phyloP scores from a whole-genome alignment of 2,797 vertebrate species.

The Alfaro cultratus region DNA sequence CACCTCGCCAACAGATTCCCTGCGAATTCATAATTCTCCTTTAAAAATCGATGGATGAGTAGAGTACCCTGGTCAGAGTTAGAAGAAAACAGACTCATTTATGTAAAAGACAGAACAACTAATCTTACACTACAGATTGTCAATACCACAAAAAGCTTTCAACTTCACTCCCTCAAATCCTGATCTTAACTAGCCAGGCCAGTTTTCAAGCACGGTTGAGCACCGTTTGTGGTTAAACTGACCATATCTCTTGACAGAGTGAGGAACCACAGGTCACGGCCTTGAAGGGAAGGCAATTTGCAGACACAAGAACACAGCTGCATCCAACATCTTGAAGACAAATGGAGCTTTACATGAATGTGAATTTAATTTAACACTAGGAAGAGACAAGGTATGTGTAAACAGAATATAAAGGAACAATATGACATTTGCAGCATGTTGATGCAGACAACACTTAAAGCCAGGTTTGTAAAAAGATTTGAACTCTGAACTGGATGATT shows the following conservation, averaged over 20 bases:
- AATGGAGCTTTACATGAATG: neutral
- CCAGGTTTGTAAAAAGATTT: neutral
- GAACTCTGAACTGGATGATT: neutral
- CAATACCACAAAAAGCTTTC: neutral
- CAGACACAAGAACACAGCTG: neutral
- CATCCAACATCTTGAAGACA: constrained; percentile 6
- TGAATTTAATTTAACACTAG: neutral
- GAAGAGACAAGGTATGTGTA: neutral
- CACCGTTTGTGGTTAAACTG: neutral
- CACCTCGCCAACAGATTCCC: neutral
- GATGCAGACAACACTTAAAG: neutral
- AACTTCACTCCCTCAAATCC: neutral
- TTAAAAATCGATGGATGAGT: constrained; percentile 14
- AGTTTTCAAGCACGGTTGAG: constrained; percentile 4
- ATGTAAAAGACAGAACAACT: constrained; percentile 6
- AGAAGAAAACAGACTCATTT: neutral
- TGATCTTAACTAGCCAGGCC: constrained; percentile 11
- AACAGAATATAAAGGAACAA: neutral
- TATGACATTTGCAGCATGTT: neutral
- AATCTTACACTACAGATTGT: neutral
- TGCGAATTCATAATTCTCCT: constrained; percentile 8
- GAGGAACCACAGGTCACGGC: constrained; percentile 17
- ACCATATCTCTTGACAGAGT: constrained; percentile 13
- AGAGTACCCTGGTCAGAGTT: constrained; percentile 13
- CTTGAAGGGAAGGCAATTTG: constrained; percentile 27